Evolutionary conservation across 2,888 invertebrate genomes (phyloP).

Genomic region (Pilophorus perplexus): DNA sequence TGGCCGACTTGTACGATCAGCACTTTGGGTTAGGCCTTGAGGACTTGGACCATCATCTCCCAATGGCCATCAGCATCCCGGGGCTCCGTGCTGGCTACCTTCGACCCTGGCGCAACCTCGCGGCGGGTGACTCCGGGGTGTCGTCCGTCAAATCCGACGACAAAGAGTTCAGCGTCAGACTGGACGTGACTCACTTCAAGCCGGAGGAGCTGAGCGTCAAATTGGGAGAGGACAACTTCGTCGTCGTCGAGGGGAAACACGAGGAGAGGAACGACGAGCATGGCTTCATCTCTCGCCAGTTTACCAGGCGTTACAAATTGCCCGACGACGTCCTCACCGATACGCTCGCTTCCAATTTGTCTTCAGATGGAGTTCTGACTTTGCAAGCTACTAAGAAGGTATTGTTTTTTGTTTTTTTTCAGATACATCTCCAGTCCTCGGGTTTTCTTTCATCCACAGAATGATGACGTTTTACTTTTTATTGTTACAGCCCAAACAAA

Average conservation of each 20-base stretch:
- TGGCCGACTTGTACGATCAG: constrained; percentile 47
- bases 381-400: constrained; percentile 44
- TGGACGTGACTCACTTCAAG: constrained; percentile 54
- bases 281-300: constrained; percentile 54
- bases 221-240: constrained; percentile 51
- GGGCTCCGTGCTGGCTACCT: constrained; percentile 44
- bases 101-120: constrained; percentile 46
- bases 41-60: constrained; percentile 37
- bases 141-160: constrained; percentile 48
- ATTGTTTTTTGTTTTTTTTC: not conserved
- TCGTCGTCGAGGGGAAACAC: constrained; percentile 54
- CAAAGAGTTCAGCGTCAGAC: constrained; percentile 50
- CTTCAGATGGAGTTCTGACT: constrained; percentile 53
- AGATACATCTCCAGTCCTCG: not conserved
- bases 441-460: not conserved
- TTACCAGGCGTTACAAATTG: constrained; percentile 53
- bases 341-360: constrained; percentile 52
- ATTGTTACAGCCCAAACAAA: constrained; percentile 9
- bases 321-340: constrained; percentile 53
- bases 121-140: constrained; percentile 47
- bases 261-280: constrained; percentile 54
- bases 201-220: constrained; percentile 55
- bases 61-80: constrained; percentile 26
- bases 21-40: constrained; percentile 47
- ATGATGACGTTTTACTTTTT: not conserved